Percentiles rank a stretch among this genome's conserved stretches.
phyloP scores from a whole-genome alignment of 2,113 vertebrate species.

The Phycodurus eques region DNA sequence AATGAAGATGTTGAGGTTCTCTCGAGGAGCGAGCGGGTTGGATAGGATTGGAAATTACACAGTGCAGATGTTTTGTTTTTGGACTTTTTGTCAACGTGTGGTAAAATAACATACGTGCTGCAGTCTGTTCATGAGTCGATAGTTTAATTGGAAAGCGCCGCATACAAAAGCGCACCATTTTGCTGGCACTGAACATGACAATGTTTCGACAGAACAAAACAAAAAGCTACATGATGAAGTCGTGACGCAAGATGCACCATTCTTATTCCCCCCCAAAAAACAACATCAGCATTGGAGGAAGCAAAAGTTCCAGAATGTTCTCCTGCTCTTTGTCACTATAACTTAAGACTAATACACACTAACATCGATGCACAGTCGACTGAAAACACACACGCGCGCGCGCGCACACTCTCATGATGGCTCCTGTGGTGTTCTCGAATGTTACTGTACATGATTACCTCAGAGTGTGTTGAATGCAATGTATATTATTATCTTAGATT shows the following conservation, averaged over 20 bases:
- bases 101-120: neutral
- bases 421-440: slow-evolving; percentile 15
- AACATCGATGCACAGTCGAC: slow-evolving; percentile 38
- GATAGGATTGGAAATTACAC: too few species aligned
- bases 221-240: slow-evolving; percentile 30
- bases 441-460: neutral
- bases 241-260: slow-evolving; percentile 22
- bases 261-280: slow-evolving; percentile 15
- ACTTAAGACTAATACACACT: slow-evolving; percentile 55
- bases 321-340: slow-evolving; percentile 46
- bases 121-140: slow-evolving; percentile 15
- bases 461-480: slow-evolving; percentile 8
- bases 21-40: too few species aligned
- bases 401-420: slow-evolving; percentile 14
- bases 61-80: too few species aligned
- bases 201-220: slow-evolving; percentile 29
- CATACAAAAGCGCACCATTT: slow-evolving; percentile 49
- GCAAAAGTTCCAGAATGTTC: slow-evolving; percentile 22
- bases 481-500: neutral
- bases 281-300: slow-evolving; percentile 45
- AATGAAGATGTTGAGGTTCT: too few species aligned
- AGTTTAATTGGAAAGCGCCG: slow-evolving; percentile 51
- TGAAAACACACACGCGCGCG: slow-evolving; percentile 20
- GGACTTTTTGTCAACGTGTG: too few species aligned
- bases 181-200: slow-evolving; percentile 34